Conservation (phyloP, 2,888 invertebrate genomes). For the Cheilosia urbana region DNA sequence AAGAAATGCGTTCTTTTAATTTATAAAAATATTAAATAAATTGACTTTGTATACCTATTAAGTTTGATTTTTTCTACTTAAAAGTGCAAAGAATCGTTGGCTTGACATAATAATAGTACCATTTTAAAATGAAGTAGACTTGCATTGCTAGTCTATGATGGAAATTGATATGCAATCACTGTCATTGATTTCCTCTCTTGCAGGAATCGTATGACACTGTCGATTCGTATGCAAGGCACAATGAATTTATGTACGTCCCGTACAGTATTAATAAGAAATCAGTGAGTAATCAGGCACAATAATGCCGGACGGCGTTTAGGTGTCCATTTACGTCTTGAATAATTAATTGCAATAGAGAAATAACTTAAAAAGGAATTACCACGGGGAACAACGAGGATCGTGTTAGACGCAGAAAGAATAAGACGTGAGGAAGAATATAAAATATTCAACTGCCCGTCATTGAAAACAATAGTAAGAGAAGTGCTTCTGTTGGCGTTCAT, state of each 20-base stretch:
- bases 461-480: too few species aligned
- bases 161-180: slow-evolving; percentile 75
- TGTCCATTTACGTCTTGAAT: slow-evolving; percentile 64
- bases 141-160: slow-evolving; percentile 20
- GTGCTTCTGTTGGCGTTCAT: too few species aligned
- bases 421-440: too few species aligned
- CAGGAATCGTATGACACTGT: slow-evolving; percentile 40
- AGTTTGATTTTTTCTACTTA: too few species aligned
- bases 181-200: slow-evolving; percentile 77
- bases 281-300: slow-evolving; percentile 62
- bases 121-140: slow-evolving; percentile 39
- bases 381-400: neutral
- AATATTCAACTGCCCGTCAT: too few species aligned
- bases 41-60: too few species aligned
- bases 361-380: slow-evolving; percentile 4
- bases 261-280: slow-evolving; percentile 69
- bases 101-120: slow-evolving; percentile 39
- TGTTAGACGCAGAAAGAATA: too few species aligned
- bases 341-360: slow-evolving; percentile 43
- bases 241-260: slow-evolving; percentile 52
- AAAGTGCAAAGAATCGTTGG: too few species aligned
- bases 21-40: too few species aligned
- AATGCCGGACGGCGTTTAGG: slow-evolving; percentile 70
- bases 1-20: too few species aligned
- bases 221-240: slow-evolving; percentile 64